Evolutionary conservation across 1,140 invertebrate species (phyloP).

Genomic region (Cydia pomonella): DNA sequence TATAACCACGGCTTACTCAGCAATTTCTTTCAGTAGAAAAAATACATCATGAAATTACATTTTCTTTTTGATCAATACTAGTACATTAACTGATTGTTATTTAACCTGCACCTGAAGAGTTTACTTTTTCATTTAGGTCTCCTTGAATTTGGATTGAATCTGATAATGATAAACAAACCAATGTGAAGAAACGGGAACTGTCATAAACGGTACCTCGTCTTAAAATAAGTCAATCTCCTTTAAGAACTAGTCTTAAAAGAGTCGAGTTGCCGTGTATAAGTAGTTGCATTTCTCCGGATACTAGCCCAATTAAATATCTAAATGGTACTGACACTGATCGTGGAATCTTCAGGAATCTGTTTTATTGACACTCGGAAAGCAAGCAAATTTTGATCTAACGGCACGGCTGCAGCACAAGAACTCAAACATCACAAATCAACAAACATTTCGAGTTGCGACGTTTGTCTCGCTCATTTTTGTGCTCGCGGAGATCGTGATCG

Average conservation of each 20-base stretch:
- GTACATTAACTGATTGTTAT: neutral
- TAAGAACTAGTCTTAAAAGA: too few species aligned
- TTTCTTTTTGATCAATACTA: neutral
- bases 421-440: conserved; percentile 39
- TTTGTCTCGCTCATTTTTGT: conserved; percentile 44
- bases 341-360: too few species aligned
- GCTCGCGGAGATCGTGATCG: conserved; percentile 47
- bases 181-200: neutral
- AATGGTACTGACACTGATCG: too few species aligned
- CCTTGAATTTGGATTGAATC: neutral
- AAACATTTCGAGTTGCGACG: conserved; percentile 41
- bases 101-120: neutral
- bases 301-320: too few species aligned
- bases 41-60: neutral
- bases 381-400: neutral
- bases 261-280: too few species aligned
- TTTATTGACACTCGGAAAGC: neutral
- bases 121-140: too few species aligned
- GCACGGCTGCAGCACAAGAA: neutral
- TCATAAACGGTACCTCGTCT: too few species aligned
- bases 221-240: too few species aligned
- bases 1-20: neutral
- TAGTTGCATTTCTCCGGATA: too few species aligned
- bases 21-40: neutral
- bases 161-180: neutral